Conservation (phyloP, 1,140 invertebrate genomes). For the Homalodisca vitripennis region DNA sequence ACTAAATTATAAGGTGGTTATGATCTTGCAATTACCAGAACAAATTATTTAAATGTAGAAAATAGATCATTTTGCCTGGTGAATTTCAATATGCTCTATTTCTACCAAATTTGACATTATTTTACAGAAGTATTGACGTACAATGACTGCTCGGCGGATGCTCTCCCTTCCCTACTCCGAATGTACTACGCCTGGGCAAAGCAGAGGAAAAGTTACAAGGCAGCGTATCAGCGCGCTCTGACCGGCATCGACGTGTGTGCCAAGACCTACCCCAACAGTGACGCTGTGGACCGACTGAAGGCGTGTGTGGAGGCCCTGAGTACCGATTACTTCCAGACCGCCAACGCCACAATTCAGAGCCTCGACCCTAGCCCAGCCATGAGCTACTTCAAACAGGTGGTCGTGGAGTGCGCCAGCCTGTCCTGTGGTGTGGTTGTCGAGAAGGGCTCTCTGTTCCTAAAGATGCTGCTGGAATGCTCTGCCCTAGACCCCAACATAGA, state of each 20-base stretch:
- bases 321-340: not conserved
- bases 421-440: not conserved
- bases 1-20: too few relatives aligned
- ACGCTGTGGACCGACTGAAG: not conserved
- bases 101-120: too few relatives aligned
- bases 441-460: not conserved
- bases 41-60: too few relatives aligned
- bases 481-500: not conserved
- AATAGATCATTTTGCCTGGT: too few relatives aligned
- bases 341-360: not conserved
- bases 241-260: not conserved
- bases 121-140: not conserved
- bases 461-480: not conserved
- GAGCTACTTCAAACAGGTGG: not conserved
- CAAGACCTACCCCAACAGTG: not conserved
- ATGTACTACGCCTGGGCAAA: not conserved
- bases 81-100: too few relatives aligned
- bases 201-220: not conserved
- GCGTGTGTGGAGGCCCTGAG: not conserved
- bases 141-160: not conserved
- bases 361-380: not conserved
- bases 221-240: not conserved
- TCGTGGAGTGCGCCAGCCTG: not conserved
- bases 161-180: not conserved
- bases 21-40: too few relatives aligned